Base-by-base conservation (phyloP, 2,113 vertebrate species). In the Equus quagga region DNA sequence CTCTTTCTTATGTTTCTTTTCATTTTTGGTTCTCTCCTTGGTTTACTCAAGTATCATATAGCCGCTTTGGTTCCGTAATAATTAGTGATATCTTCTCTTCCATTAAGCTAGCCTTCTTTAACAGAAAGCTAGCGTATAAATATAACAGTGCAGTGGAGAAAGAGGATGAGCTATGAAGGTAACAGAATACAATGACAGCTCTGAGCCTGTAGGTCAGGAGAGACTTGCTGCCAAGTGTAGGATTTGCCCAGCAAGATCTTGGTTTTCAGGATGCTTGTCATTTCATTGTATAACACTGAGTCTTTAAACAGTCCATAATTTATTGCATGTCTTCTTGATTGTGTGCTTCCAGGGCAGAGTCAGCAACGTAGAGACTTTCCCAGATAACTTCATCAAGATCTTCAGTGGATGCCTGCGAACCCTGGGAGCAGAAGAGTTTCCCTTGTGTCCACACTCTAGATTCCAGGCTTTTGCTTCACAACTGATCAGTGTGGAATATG, bases 241-340 rank as follows among this genome's bases (percentile, higher is more conserved):
- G 7, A 92, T 96, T 92, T 97, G 65, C 65, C 69, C 78, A 97
- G 86, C 11, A 97, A 96, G 82, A 94, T 89, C 91, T 96, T 98
- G 73, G 31, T 69, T 97, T 97, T 70, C 79, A 93, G 89, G 49
- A 90, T 95, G 95, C 96, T 81, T 96, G 95, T 96, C 96, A 97
- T 88, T 92, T 96, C 89, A 89, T 62, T 96, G 95, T 90, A 95
- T 96, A 96, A 83, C 46, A 69, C 24, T 19, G 73, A 95, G 44
- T 75, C 92, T 96, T 96, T 84, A 96, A 96, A 96, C 58, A 97
- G 97, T 94, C 65, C 75, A 64, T 97, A 96, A 97, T 95, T 96
- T 97, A 97, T 93, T 96, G 49, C 75, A 28, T 83, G 92, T 95
- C 94, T 94, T 94, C 81, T 76, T 89, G 46, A 96, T 88, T 92